Evolutionary conservation across 2,888 invertebrate genomes (phyloP), one percentile per base, ranked within the genome.

Genomic region (Molorchus minor): DNA sequence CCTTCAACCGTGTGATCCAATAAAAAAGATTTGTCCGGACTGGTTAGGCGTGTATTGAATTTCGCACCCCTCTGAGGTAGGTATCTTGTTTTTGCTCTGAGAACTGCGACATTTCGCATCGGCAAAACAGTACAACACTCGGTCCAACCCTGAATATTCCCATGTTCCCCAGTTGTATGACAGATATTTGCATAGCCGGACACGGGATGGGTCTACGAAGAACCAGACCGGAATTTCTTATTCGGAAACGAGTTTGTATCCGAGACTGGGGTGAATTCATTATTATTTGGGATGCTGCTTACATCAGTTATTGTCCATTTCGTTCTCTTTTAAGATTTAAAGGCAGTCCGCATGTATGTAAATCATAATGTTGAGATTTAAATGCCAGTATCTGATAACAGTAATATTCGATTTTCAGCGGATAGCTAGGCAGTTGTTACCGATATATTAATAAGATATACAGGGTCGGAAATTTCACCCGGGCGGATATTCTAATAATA

Each of bases 11-110:
- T 65, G 66, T 71, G 68, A 71, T 71, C 65, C 65, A 62, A 69
- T 71, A 67, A 70, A 69, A n/a, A 58, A 56, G 70, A 70, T 71
- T 71, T 69, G 67, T 67, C 65, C 64, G 60, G 62, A 67, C 65
- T 66, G 69, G 68, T 68, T 69, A 62, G 58, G 58, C 58, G 56
- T 64, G 60, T 65, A 69, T 70, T 62, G 67, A 67, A 64, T 68
- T 70, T 64, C 53, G 64, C 68, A 66, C 68, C 70, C 70, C 57
- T 58, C 58, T 30, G 49, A 47, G 49, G 53, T 43, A 47, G 49
- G 53, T 59, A 56, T 38, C 43, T 47, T 41, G 58, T 54, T 54
- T 54, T 49, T 49, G n/a, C 49, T 25, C 40, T 49, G 49, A 21
- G 49, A 38, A 49, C 25, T 38, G 38, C 21, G 25, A 40, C 38